A percentile compares a stretch with the other conserved stretches of the same genome.
Conservation (phyloP, 2,113 vertebrate genomes). For the Notiomystis cincta region DNA sequence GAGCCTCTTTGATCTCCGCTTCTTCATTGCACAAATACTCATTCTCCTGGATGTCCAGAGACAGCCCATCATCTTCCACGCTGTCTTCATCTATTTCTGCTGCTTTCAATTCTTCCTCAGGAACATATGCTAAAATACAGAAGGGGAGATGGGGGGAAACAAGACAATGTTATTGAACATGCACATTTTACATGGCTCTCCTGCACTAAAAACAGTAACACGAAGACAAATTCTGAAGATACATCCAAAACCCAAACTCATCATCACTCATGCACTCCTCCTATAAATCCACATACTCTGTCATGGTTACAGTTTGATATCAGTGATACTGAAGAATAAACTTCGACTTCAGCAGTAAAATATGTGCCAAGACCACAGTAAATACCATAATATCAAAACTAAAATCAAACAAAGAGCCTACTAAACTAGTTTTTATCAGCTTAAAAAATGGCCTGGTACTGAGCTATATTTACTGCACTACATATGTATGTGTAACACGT, state of each 20-base stretch:
- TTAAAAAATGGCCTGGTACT: neutral
- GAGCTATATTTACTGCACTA: neutral
- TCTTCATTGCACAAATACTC: constrained; percentile 90
- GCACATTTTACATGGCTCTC: neutral
- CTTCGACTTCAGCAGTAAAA: constrained; percentile 26
- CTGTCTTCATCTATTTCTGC: constrained; percentile 85
- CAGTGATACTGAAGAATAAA: neutral
- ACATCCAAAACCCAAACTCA: neutral
- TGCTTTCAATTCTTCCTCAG: constrained; percentile 91
- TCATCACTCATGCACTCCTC: neutral
- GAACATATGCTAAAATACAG: constrained; percentile 90
- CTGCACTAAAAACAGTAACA: neutral
- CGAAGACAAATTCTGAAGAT: constrained; percentile 1
- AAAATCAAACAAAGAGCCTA: constrained; percentile 24
- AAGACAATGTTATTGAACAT: constrained; percentile 2
- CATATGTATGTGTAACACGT: fast-evolving
- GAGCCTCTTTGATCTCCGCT: constrained; percentile 83
- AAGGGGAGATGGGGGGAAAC: neutral
- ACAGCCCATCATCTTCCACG: constrained; percentile 86
- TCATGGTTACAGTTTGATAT: neutral
- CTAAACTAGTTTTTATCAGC: neutral
- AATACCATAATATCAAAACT: neutral
- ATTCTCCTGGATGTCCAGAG: constrained; percentile 86
- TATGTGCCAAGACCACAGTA: neutral
- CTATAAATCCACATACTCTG: neutral